Percentiles rank a stretch among this genome's conserved stretches.
These are phyloP conservation scores for Dione vanillae DNA, from an alignment of 2,888 invertebrate species.

Conservation along the genomic window DNA sequence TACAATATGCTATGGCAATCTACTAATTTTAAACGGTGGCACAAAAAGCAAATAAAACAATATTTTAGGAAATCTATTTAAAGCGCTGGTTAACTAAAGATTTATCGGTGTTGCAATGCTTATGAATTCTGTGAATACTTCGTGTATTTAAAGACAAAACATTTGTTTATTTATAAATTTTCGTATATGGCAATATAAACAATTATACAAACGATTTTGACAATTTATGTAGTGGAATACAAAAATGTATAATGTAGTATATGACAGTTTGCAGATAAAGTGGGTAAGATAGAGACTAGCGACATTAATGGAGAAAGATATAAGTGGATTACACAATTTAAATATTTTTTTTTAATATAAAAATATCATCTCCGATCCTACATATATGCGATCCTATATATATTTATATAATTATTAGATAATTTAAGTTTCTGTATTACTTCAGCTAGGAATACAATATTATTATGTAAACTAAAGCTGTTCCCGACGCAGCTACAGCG, in stretches of 20 bases:
- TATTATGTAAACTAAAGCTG: too few relatives aligned
- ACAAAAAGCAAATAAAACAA: constrained; percentile 3
- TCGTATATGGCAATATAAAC: neutral
- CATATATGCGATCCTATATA: too few relatives aligned
- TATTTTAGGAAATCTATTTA: constrained; percentile 6
- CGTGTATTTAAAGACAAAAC: neutral
- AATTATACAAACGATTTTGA: neutral
- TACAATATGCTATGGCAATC: neutral
- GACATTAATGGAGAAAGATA: too few relatives aligned
- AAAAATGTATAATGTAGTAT: neutral
- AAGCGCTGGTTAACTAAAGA: neutral
- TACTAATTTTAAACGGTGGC: neutral
- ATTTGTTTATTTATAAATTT: constrained; percentile 4
- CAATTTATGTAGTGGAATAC: neutral
- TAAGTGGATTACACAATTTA: too few relatives aligned
- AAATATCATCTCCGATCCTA: too few relatives aligned
- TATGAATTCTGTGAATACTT: constrained; percentile 6
- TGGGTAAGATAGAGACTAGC: too few relatives aligned
- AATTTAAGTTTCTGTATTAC: too few relatives aligned
- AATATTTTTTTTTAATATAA: too few relatives aligned
- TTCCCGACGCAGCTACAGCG: neutral
- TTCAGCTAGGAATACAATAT: too few relatives aligned
- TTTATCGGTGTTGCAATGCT: constrained; percentile 10
- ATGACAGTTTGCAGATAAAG: too few relatives aligned
- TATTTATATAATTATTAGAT: too few relatives aligned